Evolutionary conservation across 2,113 vertebrate species (phyloP).

Genomic region (Salvelinus namaycush): DNA sequence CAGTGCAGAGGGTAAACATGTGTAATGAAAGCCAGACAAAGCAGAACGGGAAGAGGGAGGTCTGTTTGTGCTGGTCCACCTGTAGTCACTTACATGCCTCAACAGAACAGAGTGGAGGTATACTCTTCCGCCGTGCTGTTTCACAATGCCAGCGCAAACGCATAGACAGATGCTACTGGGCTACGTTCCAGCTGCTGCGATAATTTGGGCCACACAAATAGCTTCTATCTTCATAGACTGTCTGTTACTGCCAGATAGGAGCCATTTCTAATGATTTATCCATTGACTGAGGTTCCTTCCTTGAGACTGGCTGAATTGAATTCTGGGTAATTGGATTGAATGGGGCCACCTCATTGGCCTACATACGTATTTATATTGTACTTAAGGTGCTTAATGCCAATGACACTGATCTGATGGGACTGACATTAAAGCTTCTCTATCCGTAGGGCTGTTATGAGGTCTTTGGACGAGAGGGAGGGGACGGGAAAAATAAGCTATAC

Average conservation of each 20-base stretch:
- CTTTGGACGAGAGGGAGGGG: conserved; percentile 30
- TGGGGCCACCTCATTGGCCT: conserved; percentile 69
- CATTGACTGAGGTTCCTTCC: conserved; percentile 54
- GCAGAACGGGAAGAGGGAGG: background rate
- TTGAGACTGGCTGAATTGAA: conserved; percentile 62
- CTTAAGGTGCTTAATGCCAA: conserved; percentile 72
- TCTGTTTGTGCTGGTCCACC: conserved; percentile 7
- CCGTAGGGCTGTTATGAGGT: conserved; percentile 60
- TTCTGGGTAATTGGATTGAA: conserved; percentile 72
- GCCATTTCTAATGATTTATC: too few species aligned
- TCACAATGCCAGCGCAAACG: background rate
- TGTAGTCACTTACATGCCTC: conserved; percentile 35
- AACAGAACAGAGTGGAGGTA: conserved; percentile 14
- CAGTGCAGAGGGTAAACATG: background rate
- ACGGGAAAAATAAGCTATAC: conserved; percentile 5
- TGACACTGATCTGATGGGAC: conserved; percentile 74
- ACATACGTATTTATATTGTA: conserved; percentile 69
- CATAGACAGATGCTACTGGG: conserved; percentile 12
- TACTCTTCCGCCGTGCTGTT: background rate
- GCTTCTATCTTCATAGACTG: background rate
- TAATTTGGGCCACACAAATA: conserved; percentile 10
- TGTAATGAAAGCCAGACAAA: background rate
- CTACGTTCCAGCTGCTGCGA: conserved; percentile 18
- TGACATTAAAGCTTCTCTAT: conserved; percentile 76
- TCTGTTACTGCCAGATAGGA: conserved; percentile 12